phyloP scores from a whole-genome alignment of 2,797 vertebrate genomes.

The Sebastolobus altivelis region DNA sequence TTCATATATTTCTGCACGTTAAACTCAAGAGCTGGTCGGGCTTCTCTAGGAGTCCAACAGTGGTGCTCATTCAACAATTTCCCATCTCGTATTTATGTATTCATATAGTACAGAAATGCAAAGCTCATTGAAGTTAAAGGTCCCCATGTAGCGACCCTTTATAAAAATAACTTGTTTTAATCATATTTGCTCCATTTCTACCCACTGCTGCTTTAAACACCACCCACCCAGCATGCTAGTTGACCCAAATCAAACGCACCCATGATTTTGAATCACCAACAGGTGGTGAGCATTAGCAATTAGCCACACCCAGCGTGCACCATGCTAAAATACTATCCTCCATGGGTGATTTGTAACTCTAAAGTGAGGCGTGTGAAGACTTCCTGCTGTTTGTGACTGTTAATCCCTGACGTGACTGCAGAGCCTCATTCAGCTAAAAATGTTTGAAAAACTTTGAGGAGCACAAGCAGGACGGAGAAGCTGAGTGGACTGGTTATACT shows the following conservation, averaged over 20 bases:
- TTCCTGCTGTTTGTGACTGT: neutral
- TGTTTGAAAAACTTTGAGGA: neutral
- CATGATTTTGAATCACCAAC: neutral
- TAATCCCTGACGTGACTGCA: neutral
- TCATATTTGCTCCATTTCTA: no score
- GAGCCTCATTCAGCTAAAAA: neutral
- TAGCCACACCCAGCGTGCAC: neutral
- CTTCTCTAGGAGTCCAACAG: constrained; percentile 1
- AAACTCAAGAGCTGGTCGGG: constrained; percentile 6
- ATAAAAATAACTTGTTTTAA: no score
- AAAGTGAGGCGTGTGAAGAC: neutral
- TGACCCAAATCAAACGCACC: constrained; percentile 6
- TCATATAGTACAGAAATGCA: constrained; percentile 42
- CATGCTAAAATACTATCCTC: neutral
- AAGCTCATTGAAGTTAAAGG: constrained; percentile 39
- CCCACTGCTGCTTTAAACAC: neutral
- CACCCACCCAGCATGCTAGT: neutral
- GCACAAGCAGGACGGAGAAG: no score
- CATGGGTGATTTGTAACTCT: neutral
- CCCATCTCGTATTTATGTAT: constrained; percentile 33
- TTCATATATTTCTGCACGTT: constrained; percentile 14
- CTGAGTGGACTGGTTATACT: neutral
- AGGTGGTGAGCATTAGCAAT: neutral
- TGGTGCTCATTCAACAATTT: constrained; percentile 23
- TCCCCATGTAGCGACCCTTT: neutral